phyloP scores from a whole-genome alignment of 2,888 invertebrate species.

The Chloroclysta siterata region DNA sequence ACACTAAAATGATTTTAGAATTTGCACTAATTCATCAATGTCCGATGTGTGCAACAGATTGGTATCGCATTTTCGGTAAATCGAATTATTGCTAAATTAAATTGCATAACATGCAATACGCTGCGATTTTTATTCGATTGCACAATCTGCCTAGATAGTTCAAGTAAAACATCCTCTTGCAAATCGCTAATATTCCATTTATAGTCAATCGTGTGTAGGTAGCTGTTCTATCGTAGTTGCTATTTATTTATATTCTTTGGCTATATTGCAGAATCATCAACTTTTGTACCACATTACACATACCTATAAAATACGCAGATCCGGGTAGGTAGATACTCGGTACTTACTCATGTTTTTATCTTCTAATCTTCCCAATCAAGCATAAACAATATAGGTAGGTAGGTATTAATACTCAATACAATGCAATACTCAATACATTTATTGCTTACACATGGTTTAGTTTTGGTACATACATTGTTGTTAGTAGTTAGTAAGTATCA shows the following conservation, averaged over 20 bases:
- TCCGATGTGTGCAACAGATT: conserved; percentile 14
- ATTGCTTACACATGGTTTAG: no score
- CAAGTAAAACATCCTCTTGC: conserved; percentile 27
- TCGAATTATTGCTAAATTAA: conserved; percentile 13
- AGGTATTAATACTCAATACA: no score
- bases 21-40: conserved; percentile 8
- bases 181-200: conserved; percentile 28
- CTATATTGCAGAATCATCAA: conserved; percentile 11
- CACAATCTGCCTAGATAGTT: conserved; percentile 17
- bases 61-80: conserved; percentile 12
- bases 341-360: no score
- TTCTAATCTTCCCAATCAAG: no score
- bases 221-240: neutral
- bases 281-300: neutral
- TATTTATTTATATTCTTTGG: no score
- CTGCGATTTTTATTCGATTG: conserved; percentile 16
- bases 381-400: no score
- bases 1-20: neutral
- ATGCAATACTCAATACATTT: no score
- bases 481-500: no score
- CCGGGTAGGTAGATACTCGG: no score
- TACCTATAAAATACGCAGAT: no score
- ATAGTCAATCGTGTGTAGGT: conserved; percentile 18
- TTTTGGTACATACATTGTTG: no score
- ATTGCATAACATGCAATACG: conserved; percentile 14